Evolutionary conservation across 2,113 vertebrate genomes (phyloP), one percentile per base, ranked within the genome.

Genomic region (Canis aureus): DNA sequence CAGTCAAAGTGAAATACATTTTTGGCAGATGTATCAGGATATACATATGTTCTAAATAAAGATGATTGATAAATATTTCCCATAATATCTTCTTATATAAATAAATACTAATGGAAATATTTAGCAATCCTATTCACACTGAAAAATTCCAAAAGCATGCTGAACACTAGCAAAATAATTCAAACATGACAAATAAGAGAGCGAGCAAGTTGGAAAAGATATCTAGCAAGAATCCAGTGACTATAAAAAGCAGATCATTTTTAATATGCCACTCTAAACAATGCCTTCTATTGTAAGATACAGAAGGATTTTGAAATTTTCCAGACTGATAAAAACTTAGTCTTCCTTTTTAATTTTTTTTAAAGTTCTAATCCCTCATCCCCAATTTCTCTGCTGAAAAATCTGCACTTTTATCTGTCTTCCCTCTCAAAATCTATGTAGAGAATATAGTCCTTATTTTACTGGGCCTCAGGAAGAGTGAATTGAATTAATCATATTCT

Each of bases 181-280:
- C 92, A 97, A 98, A 98, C 93, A 2, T 98, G 92, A 96, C 94
- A 98, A 97, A 95, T 51, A 98, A 84, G 53, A 98, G 43, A 98
- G 73, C 97, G 85, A 98, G 98, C 98, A 98, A 97, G 97, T 35
- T 97, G 85, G 94, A 97, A 97, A 98, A 94, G 94, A 76, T n/a
- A 96, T 84, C 96, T 27, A 98, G 95, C 32, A 59, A 96, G 90
- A 98, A 91, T 89, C 79, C 93, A 97, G 96, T 91, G 97, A 97
- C 93, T 97, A 97, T 98, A 98, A 95, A 97, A 97, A 98, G 94
- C 87, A 98, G 59, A 97, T 83, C 74, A 11, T 96, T 98, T 99
- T 99, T 99, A 99, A 99, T 99, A 99, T 98, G 98, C 98, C 99
- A 98, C 97, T 98, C 91, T 98, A 98, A 98, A 98, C 94, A 98